These are phyloP conservation scores for Catostylus mosaicus DNA, from an alignment of 30 jellyfish, hydroid and myxozoan genomes.

Conservation along the genomic window DNA sequence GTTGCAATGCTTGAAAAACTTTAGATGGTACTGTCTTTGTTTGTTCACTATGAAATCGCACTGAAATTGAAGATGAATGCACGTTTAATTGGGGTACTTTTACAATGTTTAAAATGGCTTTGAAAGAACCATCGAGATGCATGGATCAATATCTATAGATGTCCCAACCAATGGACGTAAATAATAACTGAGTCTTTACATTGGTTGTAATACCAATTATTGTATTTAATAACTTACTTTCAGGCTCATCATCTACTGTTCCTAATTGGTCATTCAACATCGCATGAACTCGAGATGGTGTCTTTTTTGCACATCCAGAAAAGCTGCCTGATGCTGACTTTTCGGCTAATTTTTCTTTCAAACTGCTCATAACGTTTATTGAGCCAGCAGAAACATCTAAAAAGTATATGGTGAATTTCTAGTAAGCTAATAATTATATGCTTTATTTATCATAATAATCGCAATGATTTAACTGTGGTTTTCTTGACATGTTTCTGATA, in stretches of 20 bases:
- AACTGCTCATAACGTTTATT: slow-evolving; percentile 64
- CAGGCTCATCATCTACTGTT: slow-evolving; percentile 21
- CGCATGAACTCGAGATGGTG: slow-evolving; percentile 76
- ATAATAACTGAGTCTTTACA: neutral
- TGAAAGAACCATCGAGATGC: too few species aligned
- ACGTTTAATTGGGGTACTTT: too few species aligned
- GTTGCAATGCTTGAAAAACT: slow-evolving; percentile 69
- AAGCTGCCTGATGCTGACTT: slow-evolving; percentile 34
- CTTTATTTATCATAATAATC: too few species aligned
- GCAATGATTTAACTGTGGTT: too few species aligned
- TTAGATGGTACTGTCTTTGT: slow-evolving; percentile 59
- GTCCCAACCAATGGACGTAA: neutral
- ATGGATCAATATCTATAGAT: too few species aligned
- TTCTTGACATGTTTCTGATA: too few species aligned
- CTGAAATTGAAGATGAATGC: slow-evolving; percentile 5
- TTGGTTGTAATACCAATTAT: neutral
- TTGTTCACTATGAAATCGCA: slow-evolving; percentile 58
- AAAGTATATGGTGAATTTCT: too few species aligned
- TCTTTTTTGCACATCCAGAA: slow-evolving; percentile 27
- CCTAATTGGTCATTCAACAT: slow-evolving; percentile 72
- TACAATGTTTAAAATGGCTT: too few species aligned
- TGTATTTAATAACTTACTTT: slow-evolving; percentile 39
- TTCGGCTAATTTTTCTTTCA: slow-evolving; percentile 65
- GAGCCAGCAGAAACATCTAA: slow-evolving; percentile 59
- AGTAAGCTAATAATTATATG: too few species aligned